phyloP scores from a whole-genome alignment of 2,888 invertebrate genomes.

The Diploptera punctata region DNA sequence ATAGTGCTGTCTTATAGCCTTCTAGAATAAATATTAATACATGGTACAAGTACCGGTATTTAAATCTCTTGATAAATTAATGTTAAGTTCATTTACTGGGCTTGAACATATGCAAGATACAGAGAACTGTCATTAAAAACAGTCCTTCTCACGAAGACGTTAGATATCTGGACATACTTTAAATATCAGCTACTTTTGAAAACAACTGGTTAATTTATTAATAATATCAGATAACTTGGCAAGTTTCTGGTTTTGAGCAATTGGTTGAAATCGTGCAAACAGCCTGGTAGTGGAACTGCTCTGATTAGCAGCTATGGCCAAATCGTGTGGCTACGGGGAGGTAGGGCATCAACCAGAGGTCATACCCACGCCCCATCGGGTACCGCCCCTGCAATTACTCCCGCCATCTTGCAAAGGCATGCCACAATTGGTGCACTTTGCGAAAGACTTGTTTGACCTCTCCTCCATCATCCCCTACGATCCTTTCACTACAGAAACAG shows the following conservation, averaged over 20 bases:
- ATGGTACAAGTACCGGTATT: too few relatives aligned
- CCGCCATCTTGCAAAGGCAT: constrained; percentile 6
- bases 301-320: constrained; percentile 18
- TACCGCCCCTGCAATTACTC: constrained; percentile 17
- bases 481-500: neutral
- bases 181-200: too few relatives aligned
- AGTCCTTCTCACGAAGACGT: too few relatives aligned
- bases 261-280: neutral
- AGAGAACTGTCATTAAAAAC: too few relatives aligned
- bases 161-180: too few relatives aligned
- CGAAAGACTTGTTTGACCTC: constrained; percentile 3
- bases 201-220: neutral
- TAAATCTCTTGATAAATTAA: too few relatives aligned
- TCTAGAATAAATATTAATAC: too few relatives aligned
- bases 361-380: constrained; percentile 14
- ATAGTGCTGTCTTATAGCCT: too few relatives aligned
- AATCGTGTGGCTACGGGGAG: constrained; percentile 7
- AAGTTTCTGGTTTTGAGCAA: constrained; percentile 8
- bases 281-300: neutral
- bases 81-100: too few relatives aligned
- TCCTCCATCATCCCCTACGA: neutral
- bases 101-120: too few relatives aligned
- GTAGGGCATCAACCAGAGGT: constrained; percentile 4
- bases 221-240: neutral
- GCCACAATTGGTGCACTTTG: constrained; percentile 1